These are phyloP conservation scores for Anthophora plumipes DNA, from an alignment of 2,888 invertebrate species.

Conservation along the genomic window DNA sequence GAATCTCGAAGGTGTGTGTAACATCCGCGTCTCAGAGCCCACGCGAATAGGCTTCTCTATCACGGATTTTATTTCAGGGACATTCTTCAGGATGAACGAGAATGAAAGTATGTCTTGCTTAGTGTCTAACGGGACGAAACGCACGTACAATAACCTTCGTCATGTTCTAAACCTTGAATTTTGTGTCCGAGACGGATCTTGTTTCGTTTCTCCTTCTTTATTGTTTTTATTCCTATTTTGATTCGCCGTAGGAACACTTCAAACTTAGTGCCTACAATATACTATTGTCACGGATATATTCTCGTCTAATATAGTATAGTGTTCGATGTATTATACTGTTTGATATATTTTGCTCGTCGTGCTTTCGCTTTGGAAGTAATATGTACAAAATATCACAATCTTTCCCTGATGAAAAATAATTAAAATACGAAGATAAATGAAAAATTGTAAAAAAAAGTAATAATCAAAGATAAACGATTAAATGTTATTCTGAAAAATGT, in stretches of 20 bases:
- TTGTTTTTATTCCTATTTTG: neutral
- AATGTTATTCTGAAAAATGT: too few relatives aligned
- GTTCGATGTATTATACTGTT: too few relatives aligned
- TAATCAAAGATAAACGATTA: too few relatives aligned
- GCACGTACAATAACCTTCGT: slow-evolving; percentile 28
- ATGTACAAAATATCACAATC: too few relatives aligned
- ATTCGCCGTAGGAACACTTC: neutral
- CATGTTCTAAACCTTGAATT: slow-evolving; percentile 8
- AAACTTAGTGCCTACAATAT: neutral
- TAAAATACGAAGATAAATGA: too few relatives aligned
- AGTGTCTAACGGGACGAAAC: slow-evolving; percentile 49
- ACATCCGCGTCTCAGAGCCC: neutral
- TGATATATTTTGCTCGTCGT: too few relatives aligned
- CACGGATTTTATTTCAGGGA: slow-evolving; percentile 45
- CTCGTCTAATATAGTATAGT: too few relatives aligned
- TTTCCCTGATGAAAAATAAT: too few relatives aligned
- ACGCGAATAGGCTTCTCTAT: slow-evolving; percentile 10
- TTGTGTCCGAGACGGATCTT: neutral
- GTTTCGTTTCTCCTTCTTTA: neutral
- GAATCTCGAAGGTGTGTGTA: slow-evolving; percentile 1
- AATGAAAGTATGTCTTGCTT: slow-evolving; percentile 57
- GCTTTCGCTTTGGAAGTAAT: too few relatives aligned
- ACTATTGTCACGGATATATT: neutral
- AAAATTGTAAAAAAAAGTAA: too few relatives aligned
- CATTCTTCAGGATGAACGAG: slow-evolving; percentile 45